A percentile compares a stretch with the other conserved stretches of the same genome.
phyloP scores from a whole-genome alignment of 2,113 vertebrate species.

The Lates calcarifer region DNA sequence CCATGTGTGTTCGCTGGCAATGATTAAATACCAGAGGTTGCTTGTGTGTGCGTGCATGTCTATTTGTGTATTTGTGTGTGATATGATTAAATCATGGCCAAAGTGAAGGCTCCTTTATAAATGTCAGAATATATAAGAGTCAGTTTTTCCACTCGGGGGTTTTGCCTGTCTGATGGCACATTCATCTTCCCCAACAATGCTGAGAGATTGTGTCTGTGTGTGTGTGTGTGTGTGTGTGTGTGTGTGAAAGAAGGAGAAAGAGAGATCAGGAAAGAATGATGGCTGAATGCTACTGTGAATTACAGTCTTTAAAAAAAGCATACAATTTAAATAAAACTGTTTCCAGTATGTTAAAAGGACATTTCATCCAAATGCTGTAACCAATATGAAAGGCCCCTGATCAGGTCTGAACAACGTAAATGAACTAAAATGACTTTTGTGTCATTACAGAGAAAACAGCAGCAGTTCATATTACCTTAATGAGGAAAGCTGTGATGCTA shows the following conservation, averaged over 20 bases:
- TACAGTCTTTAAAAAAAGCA: not conserved
- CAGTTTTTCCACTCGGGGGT: constrained; percentile 51
- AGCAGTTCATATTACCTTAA: not conserved
- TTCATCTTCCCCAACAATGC: constrained; percentile 46
- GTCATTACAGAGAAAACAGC: not conserved
- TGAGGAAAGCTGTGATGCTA: not conserved
- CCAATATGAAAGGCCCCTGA: too few species aligned
- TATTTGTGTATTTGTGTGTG: constrained; percentile 13
- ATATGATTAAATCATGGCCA: constrained; percentile 59
- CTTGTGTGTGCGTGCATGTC: constrained; percentile 6
- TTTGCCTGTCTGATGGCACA: constrained; percentile 50
- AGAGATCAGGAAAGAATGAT: not conserved
- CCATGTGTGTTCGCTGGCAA: constrained; percentile 2
- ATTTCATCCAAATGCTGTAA: not conserved
- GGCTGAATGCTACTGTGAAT: constrained; percentile 2
- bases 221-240: not conserved
- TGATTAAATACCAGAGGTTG: constrained; percentile 16
- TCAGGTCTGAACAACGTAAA: not conserved
- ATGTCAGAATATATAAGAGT: constrained; percentile 75
- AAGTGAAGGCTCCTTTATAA: constrained; percentile 62
- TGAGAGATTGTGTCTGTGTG: constrained; percentile 9
- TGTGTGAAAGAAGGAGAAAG: not conserved
- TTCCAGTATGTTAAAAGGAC: not conserved
- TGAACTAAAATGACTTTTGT: not conserved
- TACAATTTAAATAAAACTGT: not conserved